Conservation (phyloP, 2,888 invertebrate genomes). For the Yponomeuta cagnagella region DNA sequence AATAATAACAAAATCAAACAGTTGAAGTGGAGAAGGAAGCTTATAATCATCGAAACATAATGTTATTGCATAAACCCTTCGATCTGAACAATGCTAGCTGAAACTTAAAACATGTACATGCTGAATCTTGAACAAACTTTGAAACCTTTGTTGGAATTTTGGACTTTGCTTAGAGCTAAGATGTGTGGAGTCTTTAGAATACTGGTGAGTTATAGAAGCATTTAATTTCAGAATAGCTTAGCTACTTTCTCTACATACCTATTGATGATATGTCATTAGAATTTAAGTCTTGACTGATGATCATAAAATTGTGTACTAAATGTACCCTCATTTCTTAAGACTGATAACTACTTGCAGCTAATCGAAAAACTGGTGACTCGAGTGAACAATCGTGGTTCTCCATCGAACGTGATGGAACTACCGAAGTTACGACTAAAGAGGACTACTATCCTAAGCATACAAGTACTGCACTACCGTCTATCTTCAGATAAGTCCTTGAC, state of each 20-base stretch:
- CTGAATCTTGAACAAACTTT: background rate
- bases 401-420: conserved; percentile 3
- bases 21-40: background rate
- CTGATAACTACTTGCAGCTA: conserved; percentile 13
- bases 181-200: conserved; percentile 1
- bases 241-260: background rate
- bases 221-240: background rate
- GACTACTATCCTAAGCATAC: background rate
- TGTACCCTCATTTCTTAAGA: background rate
- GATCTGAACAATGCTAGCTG: background rate
- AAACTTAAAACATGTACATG: too few relatives aligned
- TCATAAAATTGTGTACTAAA: background rate
- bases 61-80: too few relatives aligned
- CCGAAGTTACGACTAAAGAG: conserved; percentile 3
- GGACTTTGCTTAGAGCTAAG: background rate
- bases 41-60: background rate
- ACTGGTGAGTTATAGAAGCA: conserved; percentile 4
- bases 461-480: conserved; percentile 7
- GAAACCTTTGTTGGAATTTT: background rate
- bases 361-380: conserved; percentile 16
- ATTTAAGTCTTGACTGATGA: background rate
- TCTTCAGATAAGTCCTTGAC: conserved; percentile 9
- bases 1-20: background rate
- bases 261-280: background rate
- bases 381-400: conserved; percentile 8